Percentiles rank a stretch among this genome's conserved stretches.
These are phyloP conservation scores for Papilio aristodemus DNA, from an alignment of 1,140 invertebrate species.

Conservation along the genomic window DNA sequence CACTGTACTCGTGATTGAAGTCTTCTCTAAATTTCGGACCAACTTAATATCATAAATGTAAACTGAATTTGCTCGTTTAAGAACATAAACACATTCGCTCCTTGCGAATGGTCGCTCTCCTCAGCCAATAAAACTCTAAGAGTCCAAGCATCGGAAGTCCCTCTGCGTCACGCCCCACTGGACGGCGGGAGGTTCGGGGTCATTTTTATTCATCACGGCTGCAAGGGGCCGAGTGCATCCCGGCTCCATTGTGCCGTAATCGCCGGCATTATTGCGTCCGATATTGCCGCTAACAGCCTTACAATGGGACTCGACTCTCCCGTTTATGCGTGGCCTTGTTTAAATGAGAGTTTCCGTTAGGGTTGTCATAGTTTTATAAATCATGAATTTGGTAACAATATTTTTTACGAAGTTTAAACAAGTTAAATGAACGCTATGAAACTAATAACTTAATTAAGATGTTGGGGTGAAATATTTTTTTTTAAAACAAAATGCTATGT, in stretches of 20 bases:
- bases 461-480: no score
- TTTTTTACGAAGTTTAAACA: no score
- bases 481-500: no score
- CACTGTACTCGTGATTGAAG: no score
- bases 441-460: no score
- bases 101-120: not conserved
- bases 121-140: not conserved
- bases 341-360: conserved; percentile 25
- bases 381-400: no score
- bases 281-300: conserved; percentile 28
- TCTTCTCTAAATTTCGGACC: no score
- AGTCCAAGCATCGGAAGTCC: not conserved
- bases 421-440: no score
- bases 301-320: conserved; percentile 28
- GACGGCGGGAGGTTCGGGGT: not conserved
- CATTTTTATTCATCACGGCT: conserved; percentile 23
- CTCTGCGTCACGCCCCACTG: not conserved
- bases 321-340: conserved; percentile 25
- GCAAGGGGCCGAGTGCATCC: conserved; percentile 16
- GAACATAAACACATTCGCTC: not conserved
- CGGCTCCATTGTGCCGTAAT: conserved; percentile 23
- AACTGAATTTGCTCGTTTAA: not conserved
- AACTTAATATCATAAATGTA: no score
- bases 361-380: not conserved
- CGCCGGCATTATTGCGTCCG: conserved; percentile 27